Evolutionary conservation across 2,797 vertebrate genomes (phyloP).

Genomic region (Onychomys leucogaster): DNA sequence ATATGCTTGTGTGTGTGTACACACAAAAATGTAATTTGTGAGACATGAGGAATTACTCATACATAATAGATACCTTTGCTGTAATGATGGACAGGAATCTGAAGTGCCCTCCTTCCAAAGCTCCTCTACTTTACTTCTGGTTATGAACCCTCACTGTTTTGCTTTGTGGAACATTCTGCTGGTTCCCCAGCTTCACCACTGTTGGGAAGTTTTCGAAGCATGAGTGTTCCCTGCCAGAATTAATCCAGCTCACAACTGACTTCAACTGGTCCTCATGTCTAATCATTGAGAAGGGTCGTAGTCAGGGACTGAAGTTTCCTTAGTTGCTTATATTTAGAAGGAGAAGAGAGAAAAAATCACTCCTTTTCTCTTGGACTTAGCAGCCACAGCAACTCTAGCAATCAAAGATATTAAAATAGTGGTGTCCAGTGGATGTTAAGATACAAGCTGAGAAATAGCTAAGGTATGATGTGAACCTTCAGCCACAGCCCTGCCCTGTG

Average conservation of each 20-base stretch:
- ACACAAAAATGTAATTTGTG: neutral
- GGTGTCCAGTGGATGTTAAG: neutral
- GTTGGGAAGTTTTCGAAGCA: slow-evolving; percentile 82
- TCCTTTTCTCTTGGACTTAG: neutral
- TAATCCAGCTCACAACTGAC: slow-evolving; percentile 80
- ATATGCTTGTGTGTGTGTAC: neutral
- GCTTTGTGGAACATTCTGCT: slow-evolving; percentile 65
- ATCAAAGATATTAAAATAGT: neutral
- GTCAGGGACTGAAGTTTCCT: neutral
- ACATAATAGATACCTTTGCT: neutral
- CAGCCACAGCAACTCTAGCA: slow-evolving; percentile 9
- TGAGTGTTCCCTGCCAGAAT: slow-evolving; percentile 78
- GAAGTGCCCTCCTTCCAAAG: slow-evolving; percentile 68
- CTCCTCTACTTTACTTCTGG: slow-evolving; percentile 53
- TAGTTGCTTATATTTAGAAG: neutral
- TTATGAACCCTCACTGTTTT: slow-evolving; percentile 58
- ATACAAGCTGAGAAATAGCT: neutral
- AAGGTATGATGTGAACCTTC: neutral
- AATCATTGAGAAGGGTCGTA: slow-evolving; percentile 58
- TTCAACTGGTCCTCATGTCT: slow-evolving; percentile 76
- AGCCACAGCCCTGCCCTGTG: neutral
- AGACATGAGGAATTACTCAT: neutral
- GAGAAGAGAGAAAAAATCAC: neutral
- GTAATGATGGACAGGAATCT: slow-evolving; percentile 64
- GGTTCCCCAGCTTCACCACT: slow-evolving; percentile 67